A percentile compares a stretch with the other conserved stretches of the same genome.
These are phyloP conservation scores for Keiferia lycopersicella DNA, from an alignment of 2,888 invertebrate genomes.

Conservation along the genomic window DNA sequence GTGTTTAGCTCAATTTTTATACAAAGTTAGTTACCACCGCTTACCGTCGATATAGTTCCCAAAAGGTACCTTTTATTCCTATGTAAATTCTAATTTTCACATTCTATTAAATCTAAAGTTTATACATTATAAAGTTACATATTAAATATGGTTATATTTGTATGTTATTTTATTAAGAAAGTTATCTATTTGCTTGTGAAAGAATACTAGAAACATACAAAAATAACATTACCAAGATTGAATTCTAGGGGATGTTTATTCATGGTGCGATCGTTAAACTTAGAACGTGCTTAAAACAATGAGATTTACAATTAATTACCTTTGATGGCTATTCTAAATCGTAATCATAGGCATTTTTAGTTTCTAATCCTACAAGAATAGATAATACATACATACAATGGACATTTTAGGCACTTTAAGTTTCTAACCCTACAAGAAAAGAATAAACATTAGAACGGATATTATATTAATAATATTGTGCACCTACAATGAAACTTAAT, in stretches of 20 bases:
- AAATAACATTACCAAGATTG: neutral
- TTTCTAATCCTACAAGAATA: neutral
- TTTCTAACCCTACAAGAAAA: no score
- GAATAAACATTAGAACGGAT: no score
- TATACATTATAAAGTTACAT: neutral
- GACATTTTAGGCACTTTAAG: no score
- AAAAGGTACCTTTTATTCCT: conserved; percentile 1
- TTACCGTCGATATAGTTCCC: neutral
- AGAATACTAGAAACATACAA: conserved; percentile 5
- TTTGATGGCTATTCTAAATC: neutral
- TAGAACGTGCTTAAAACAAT: neutral
- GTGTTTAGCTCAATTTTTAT: no score
- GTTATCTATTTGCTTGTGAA: conserved; percentile 5
- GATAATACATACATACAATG: neutral
- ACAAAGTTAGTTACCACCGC: conserved; percentile 8
- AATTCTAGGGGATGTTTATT: neutral
- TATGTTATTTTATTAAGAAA: no score
- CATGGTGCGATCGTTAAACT: neutral
- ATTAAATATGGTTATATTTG: no score
- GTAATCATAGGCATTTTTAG: neutral
- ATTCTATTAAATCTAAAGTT: neutral
- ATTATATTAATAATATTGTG: no score
- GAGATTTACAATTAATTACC: neutral
- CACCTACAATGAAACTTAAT: no score
- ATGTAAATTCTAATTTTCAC: neutral